phyloP scores from a whole-genome alignment of 2,888 invertebrate genomes.

The Agrochola lota region DNA sequence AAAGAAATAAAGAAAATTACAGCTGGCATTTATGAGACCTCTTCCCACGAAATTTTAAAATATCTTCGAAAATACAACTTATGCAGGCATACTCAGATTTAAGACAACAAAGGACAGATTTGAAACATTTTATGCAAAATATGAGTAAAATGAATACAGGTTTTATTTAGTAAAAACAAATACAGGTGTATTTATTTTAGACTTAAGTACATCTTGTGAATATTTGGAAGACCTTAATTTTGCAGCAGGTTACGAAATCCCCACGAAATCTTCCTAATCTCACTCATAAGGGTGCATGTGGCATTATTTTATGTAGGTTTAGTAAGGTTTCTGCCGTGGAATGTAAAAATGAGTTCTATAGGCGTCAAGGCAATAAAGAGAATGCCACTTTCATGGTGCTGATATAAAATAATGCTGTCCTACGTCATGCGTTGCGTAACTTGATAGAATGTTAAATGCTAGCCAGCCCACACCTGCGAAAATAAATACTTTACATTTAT shows the following conservation, averaged over 20 bases:
- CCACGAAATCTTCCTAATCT: neutral
- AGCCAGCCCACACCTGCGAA: neutral
- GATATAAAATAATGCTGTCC: conserved; percentile 8
- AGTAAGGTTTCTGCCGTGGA: conserved; percentile 4
- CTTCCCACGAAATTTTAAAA: neutral
- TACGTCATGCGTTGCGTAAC: conserved; percentile 36
- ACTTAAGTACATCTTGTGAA: neutral
- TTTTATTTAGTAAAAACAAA: neutral
- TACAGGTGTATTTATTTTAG: neutral
- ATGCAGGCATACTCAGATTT: neutral
- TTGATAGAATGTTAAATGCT: conserved; percentile 9
- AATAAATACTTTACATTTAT: neutral
- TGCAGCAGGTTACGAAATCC: neutral
- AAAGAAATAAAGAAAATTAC: neutral
- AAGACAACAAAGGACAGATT: no score
- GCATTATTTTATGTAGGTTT: neutral
- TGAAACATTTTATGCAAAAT: neutral
- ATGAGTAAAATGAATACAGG: neutral
- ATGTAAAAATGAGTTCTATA: conserved; percentile 18
- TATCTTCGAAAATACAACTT: neutral
- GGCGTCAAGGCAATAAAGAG: conserved; percentile 37
- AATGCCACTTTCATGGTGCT: conserved; percentile 32
- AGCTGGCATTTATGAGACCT: neutral
- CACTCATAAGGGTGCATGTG: neutral
- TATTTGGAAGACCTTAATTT: neutral